These are phyloP conservation scores for Drosophila borealis DNA, from an alignment of 2,888 invertebrate genomes.

Conservation along the genomic window DNA sequence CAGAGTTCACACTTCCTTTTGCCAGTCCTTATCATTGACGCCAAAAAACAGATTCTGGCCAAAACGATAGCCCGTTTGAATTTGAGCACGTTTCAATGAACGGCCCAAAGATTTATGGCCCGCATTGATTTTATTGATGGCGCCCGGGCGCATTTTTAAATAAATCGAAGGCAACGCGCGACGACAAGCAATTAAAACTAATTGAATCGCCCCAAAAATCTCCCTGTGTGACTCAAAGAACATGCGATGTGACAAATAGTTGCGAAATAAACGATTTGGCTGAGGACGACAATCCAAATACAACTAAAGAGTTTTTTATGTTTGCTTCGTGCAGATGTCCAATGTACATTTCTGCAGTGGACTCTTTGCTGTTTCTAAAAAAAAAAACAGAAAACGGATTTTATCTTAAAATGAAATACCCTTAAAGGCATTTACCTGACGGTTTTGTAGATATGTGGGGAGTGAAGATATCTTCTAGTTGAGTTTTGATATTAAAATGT, in stretches of 20 bases:
- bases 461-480: no score
- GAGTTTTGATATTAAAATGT: no score
- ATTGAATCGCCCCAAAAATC: slow-evolving; percentile 63
- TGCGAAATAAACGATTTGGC: slow-evolving; percentile 28
- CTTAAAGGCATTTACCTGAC: no score
- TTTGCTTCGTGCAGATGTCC: background rate
- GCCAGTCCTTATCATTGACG: slow-evolving; percentile 67
- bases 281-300: slow-evolving; percentile 1
- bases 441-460: no score
- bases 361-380: no score
- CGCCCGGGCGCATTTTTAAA: slow-evolving; percentile 58
- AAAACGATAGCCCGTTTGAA: slow-evolving; percentile 41
- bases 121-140: slow-evolving; percentile 82
- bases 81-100: slow-evolving; percentile 70
- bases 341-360: background rate
- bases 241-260: slow-evolving; percentile 54
- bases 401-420: no score
- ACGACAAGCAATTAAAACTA: slow-evolving; percentile 73
- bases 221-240: slow-evolving; percentile 18
- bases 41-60: slow-evolving; percentile 36
- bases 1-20: slow-evolving; percentile 63
- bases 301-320: slow-evolving; percentile 5
- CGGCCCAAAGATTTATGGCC: slow-evolving; percentile 80
- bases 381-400: no score
- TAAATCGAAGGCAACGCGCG: slow-evolving; percentile 52